Evolutionary conservation across 2,797 vertebrate species (phyloP), one percentile per base, ranked within the genome.

Genomic region (Myoxocephalus aenaeus): DNA sequence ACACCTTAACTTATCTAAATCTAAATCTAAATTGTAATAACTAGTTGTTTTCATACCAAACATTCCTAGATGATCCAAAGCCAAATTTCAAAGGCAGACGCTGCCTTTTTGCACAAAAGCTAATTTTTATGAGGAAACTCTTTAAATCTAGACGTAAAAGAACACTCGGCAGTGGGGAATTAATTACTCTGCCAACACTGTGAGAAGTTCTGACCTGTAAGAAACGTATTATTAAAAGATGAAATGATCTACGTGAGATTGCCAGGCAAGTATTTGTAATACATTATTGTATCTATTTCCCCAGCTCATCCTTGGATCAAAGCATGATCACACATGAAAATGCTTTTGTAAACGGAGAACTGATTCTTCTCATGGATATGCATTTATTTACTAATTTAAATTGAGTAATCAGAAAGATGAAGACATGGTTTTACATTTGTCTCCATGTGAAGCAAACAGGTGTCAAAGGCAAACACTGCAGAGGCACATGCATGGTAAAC

Each of bases 181-280:
- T 22, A 53, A 76, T 73, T 71, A 73, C 44, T 25, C 25, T 65
- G 34, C 67, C 32, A 69, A 44, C 46, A 32, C 57, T 38, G 53
- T 38, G 53, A 68, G 70, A 73, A 73, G 59, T 48, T 84, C 65
- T 80, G 65, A 42, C 53, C 65, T 82, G 40, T 42, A 48, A 70
- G 56, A 73, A 78, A 65, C 15, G 0, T 54, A 32, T 54, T 38
- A 62, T 40, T 64, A 56, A 56, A 74, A 59, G 42, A 67, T 36
- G 42, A 69, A 54, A 80, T 59, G 50, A 56, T 79, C 62, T 17
- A 0, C 34, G 32, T 34, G 25, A 76, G n/a, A 38, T 62, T 72
- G 40, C 8, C 57, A 70, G 61, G 62, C 62, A 67, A 51, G 67
- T 59, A 69, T 58, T 61, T 76, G 63, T 67, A 69, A 80, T 79